Percentiles rank a stretch among this genome's conserved stretches.
Evolutionary conservation across 2,888 invertebrate species (phyloP).

Genomic region (Sinohyriopsis cumingii): DNA sequence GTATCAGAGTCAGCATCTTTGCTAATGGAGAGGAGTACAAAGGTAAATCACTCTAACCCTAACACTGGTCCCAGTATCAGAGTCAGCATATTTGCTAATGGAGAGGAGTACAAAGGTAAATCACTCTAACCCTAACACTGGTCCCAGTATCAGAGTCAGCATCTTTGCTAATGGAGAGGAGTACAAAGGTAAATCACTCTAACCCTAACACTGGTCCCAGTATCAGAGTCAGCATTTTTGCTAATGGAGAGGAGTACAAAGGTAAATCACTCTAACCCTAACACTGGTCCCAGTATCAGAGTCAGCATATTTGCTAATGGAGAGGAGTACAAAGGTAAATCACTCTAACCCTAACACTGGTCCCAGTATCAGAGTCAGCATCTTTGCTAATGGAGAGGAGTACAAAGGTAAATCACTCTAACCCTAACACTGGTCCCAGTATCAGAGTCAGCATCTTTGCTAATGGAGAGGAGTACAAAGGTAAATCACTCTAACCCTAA

Average conservation of each 20-base stretch:
- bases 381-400: constrained; percentile 56
- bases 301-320: constrained; percentile 66
- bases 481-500: constrained; percentile 42
- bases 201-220: too few species aligned
- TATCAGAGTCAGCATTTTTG: constrained; percentile 58
- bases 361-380: constrained; percentile 55
- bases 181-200: constrained; percentile 48
- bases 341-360: too few species aligned
- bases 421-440: too few species aligned
- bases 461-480: constrained; percentile 57
- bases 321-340: constrained; percentile 55
- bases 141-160: constrained; percentile 55
- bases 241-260: constrained; percentile 54
- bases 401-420: constrained; percentile 50
- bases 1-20: constrained; percentile 56
- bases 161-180: constrained; percentile 58
- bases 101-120: constrained; percentile 58
- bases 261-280: constrained; percentile 50
- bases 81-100: constrained; percentile 64
- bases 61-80: too few species aligned
- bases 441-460: constrained; percentile 59
- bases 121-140: too few species aligned
- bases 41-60: constrained; percentile 49
- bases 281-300: too few species aligned
- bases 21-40: constrained; percentile 55